These are phyloP conservation scores for Acipenser ruthenus DNA, from an alignment of 2,797 vertebrate genomes.

Conservation along the genomic window DNA sequence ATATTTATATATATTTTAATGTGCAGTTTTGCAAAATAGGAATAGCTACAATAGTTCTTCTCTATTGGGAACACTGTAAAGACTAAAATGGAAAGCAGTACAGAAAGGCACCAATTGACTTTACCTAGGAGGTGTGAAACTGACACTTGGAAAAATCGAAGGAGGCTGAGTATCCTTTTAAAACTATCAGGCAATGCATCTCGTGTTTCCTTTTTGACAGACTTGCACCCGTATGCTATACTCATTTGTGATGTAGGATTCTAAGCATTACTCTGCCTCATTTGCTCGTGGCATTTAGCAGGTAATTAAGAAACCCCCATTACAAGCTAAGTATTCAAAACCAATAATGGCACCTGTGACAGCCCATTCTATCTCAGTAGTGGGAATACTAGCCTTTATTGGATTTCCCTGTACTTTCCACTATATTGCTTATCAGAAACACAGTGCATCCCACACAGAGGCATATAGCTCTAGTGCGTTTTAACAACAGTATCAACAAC, in stretches of 20 bases:
- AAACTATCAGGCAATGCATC: conserved; percentile 6
- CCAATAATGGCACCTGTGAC: conserved; percentile 38
- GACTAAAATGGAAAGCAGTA: no score
- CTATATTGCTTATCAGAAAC: conserved; percentile 35
- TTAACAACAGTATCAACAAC: not conserved
- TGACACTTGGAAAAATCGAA: not conserved
- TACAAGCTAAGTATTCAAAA: conserved; percentile 34
- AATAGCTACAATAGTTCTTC: no score
- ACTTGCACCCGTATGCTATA: not conserved
- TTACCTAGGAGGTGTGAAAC: not conserved
- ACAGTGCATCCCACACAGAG: conserved; percentile 11
- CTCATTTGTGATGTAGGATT: conserved; percentile 16
- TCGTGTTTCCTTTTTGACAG: not conserved
- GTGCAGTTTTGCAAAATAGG: no score
- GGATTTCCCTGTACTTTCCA: conserved; percentile 46
- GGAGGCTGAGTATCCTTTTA: not conserved
- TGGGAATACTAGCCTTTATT: conserved; percentile 30
- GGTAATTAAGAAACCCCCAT: conserved; percentile 50
- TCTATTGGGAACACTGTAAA: no score
- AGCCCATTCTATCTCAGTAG: conserved; percentile 22
- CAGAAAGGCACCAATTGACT: no score
- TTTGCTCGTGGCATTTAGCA: conserved; percentile 36
- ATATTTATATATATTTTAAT: no score
- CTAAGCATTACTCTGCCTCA: conserved; percentile 23
- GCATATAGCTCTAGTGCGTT: not conserved